Base-by-base conservation (phyloP, 2,113 vertebrate species). In the Nycticorax nycticorax region DNA sequence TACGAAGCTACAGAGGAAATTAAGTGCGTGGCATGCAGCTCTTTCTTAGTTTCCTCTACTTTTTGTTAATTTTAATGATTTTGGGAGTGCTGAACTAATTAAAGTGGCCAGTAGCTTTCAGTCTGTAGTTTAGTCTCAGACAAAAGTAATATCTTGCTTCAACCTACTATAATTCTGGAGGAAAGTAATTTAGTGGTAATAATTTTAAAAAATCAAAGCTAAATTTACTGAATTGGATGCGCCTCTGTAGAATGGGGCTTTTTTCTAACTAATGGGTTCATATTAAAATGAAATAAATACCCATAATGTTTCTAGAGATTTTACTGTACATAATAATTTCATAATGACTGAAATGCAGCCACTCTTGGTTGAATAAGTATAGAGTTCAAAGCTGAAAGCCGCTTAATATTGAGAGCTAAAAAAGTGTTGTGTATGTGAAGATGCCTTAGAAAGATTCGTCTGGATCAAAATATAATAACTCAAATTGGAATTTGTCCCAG, bases 231-330 rank as follows among this genome's bases (percentile, higher is more conserved):
- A 81, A 79, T 69, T 90, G 50, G 13, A 48, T 69, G 39, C 76
- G 39, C 47, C 37, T 79, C 32, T 91, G 7, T 66, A 56, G 62
- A 96, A 81, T 74, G 22, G 24, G 15, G 4, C 33, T 82, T 84
- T 45, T 84, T 89, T 68, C 33, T 76, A 75, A 74, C 26, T 79
- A 39, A 85, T 59, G 66, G 14, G 4, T 89, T 93, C 62, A 93
- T 80, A 93, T 93, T 71, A 89, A 82, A 95, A 76, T 89, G 45
- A 76, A 91, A 90, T 93, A 88, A 96, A 93, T 96, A 85, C 35
- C 37, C 24, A 30, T 86, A 89, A 63, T 68, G 3, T 91, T 95
- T 92, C 33, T 85, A 57, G 76, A 53, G 56, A 66, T 68, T 86
- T 79, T 92, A 53, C 24, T 78, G 30, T 68, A 87, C 27, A 7